Conservation (phyloP, 2,888 invertebrate genomes). For the Lepeophtheirus nordmannii region DNA sequence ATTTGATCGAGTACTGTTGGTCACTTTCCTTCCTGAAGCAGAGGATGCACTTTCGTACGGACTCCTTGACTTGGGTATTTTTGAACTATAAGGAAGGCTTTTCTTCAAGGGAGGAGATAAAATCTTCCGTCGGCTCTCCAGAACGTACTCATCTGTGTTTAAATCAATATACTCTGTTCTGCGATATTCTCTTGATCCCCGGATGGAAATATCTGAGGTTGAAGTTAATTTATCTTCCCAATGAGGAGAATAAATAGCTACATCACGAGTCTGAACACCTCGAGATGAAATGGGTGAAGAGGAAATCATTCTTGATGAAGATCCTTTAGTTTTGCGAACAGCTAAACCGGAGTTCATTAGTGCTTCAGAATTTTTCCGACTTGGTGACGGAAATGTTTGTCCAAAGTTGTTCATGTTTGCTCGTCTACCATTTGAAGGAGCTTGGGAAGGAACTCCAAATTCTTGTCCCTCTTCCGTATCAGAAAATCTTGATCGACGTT, state of each 20-base stretch:
- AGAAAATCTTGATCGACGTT: neutral
- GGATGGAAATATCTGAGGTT: neutral
- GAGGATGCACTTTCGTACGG: neutral
- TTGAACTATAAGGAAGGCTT: neutral
- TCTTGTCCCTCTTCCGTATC: neutral
- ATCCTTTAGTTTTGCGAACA: conserved; percentile 2
- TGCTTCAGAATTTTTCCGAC: neutral
- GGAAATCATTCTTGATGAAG: neutral
- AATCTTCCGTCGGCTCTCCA: neutral
- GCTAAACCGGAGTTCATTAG: neutral
- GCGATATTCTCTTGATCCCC: neutral
- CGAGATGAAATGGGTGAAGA: neutral
- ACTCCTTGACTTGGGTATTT: neutral
- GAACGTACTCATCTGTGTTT: neutral
- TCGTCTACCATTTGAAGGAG: neutral
- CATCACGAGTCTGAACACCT: neutral
- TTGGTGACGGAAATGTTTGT: conserved; percentile 5
- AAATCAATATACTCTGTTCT: neutral
- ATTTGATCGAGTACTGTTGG: no score
- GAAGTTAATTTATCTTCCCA: neutral
- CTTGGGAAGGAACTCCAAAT: neutral
- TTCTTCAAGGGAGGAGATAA: neutral
- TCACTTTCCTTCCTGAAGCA: no score
- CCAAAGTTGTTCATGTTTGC: conserved; percentile 3
- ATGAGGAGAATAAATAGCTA: neutral